These are phyloP conservation scores for Chrysolina americana DNA, from an alignment of 2,888 invertebrate species.

Conservation along the genomic window DNA sequence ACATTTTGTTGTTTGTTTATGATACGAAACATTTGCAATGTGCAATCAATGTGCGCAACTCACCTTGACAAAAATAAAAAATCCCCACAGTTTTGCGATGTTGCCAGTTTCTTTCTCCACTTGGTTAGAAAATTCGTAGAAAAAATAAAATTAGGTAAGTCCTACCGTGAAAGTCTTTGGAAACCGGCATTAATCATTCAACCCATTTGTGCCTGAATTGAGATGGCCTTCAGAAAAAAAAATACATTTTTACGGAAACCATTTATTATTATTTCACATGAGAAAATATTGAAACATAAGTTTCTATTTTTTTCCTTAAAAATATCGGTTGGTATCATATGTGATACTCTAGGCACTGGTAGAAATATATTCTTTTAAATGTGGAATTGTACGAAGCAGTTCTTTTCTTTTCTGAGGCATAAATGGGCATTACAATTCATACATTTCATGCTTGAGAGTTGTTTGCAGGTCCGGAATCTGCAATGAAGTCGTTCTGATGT, in stretches of 20 bases:
- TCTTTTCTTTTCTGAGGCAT: not conserved
- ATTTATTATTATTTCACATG: not conserved
- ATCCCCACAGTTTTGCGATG: too few species aligned
- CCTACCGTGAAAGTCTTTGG: too few species aligned
- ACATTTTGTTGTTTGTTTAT: too few species aligned
- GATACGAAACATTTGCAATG: too few species aligned
- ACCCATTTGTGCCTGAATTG: too few species aligned
- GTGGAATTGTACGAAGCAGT: not conserved
- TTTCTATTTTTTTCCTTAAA: not conserved
- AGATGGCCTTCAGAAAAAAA: too few species aligned
- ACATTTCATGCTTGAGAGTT: constrained; percentile 12
- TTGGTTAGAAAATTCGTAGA: too few species aligned
- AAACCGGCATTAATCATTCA: too few species aligned
- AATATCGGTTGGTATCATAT: not conserved
- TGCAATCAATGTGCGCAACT: too few species aligned
- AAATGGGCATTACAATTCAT: not conserved
- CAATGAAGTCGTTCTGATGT: constrained; percentile 16
- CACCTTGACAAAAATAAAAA: too few species aligned
- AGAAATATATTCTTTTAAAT: not conserved
- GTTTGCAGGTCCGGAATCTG: constrained; percentile 11
- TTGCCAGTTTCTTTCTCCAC: too few species aligned
- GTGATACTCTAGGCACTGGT: not conserved
- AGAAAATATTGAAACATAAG: not conserved
- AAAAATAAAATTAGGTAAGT: too few species aligned
- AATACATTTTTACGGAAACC: not conserved